A percentile compares a stretch with the other conserved stretches of the same genome.
phyloP scores from a whole-genome alignment of 2,797 vertebrate species.

The Eremophila alpestris region DNA sequence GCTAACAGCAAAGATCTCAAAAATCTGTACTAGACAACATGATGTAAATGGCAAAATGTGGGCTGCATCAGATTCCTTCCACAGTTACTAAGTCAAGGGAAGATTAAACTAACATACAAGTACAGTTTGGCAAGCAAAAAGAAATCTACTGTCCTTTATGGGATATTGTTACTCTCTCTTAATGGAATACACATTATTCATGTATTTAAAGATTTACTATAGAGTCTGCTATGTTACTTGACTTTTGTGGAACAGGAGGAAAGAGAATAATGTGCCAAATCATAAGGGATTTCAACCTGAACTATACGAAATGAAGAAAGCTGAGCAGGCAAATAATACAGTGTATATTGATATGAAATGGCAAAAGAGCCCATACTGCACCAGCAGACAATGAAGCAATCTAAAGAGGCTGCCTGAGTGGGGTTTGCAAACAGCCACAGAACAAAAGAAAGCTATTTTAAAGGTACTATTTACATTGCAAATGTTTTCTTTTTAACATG shows the following conservation, averaged over 20 bases:
- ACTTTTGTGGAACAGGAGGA: not conserved
- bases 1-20: slow-evolving; percentile 6
- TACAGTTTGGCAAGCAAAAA: not conserved
- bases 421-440: not conserved
- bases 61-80: slow-evolving; percentile 11
- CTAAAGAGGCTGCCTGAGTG: not conserved
- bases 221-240: not conserved
- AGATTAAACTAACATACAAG: not conserved
- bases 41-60: not conserved
- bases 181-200: not conserved
- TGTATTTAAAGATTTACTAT: not conserved
- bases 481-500: not conserved
- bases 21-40: not conserved
- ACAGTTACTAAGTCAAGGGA: slow-evolving; percentile 17
- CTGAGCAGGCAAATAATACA: not conserved
- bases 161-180: not conserved
- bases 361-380: not conserved
- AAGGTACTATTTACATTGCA: not conserved
- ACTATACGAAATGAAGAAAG: not conserved
- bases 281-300: not conserved
- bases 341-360: not conserved
- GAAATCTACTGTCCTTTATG: not conserved
- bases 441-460: not conserved
- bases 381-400: not conserved
- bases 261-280: not conserved